Evolutionary conservation across 2,113 vertebrate genomes (phyloP).

Genomic region (Sturnira hondurensis): DNA sequence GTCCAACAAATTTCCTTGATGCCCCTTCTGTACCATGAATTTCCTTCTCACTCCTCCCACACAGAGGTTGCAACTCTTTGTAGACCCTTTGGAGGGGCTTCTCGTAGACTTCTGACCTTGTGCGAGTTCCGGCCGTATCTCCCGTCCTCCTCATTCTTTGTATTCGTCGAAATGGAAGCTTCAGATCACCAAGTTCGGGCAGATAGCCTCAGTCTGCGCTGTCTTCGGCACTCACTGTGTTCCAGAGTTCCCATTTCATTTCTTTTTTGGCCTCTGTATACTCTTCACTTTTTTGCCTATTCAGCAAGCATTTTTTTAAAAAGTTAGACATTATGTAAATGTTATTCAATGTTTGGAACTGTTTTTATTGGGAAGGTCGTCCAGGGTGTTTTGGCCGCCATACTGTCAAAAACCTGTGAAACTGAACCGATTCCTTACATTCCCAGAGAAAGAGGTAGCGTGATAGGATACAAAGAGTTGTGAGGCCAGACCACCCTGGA

Average conservation of each 20-base stretch:
- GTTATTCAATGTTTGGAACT: background rate
- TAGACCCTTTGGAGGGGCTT: background rate
- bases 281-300: background rate
- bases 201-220: background rate
- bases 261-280: background rate
- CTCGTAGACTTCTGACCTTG: background rate
- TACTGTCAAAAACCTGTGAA: background rate
- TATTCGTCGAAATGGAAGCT: background rate
- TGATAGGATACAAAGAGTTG: background rate
- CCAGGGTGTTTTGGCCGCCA: background rate
- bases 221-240: background rate
- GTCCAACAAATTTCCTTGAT: background rate
- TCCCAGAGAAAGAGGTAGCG: background rate
- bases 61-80: background rate
- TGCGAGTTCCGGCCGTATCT: background rate
- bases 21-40: background rate
- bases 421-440: background rate
- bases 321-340: background rate
- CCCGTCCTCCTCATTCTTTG: background rate
- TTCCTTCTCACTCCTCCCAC: background rate
- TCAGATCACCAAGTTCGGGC: background rate
- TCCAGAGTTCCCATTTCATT: background rate
- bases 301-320: background rate
- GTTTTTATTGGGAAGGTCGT: background rate
- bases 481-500: background rate